Evolutionary conservation across 2,797 vertebrate genomes (phyloP).

Genomic region (Poecilia wingei): DNA sequence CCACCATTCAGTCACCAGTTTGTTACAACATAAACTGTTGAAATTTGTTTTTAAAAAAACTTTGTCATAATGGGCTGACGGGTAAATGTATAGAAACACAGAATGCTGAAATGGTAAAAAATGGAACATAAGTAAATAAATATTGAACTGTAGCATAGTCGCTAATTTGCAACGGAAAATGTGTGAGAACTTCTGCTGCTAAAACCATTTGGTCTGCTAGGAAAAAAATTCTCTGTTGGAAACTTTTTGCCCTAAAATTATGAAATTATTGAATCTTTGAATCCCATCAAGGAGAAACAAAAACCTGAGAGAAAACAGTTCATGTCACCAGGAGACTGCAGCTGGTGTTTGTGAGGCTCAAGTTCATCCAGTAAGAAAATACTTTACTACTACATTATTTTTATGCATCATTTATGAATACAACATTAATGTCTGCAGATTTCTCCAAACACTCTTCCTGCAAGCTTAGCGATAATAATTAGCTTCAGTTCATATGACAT

Average conservation of each 20-base stretch:
- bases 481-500: neutral
- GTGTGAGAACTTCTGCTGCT: neutral
- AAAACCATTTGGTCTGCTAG: neutral
- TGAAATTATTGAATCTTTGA: neutral
- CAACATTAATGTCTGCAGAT: too few species aligned
- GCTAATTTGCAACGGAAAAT: neutral
- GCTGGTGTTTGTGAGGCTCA: neutral
- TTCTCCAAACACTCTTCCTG: too few species aligned
- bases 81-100: neutral
- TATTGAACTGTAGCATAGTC: too few species aligned
- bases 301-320: slow-evolving; percentile 1
- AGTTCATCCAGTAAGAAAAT: neutral
- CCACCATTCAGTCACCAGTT: neutral
- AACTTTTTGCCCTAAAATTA: neutral
- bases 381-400: too few species aligned
- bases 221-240: neutral
- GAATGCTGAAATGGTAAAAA: neutral
- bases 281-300: neutral
- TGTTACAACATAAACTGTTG: neutral
- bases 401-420: too few species aligned
- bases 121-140: neutral
- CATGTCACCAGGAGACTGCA: neutral
- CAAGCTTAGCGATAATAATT: too few species aligned
- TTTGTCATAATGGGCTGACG: neutral
- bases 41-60: neutral